phyloP scores from a whole-genome alignment of 1,140 invertebrate genomes.

The Gonatopus flavifemur region DNA sequence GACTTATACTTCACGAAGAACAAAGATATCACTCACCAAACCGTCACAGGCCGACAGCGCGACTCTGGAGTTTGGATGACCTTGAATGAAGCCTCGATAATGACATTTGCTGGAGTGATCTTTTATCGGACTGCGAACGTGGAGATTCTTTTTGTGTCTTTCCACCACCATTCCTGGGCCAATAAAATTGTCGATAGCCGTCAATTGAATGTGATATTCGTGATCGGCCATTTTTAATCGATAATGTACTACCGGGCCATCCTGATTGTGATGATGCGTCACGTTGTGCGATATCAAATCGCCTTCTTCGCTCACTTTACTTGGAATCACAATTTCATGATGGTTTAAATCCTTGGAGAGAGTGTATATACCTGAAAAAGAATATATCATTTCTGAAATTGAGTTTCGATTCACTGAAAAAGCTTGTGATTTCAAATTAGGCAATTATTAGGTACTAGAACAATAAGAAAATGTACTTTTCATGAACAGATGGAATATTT shows the following conservation, averaged over 20 bases:
- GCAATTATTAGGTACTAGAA: not conserved
- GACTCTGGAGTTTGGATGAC: constrained; percentile 67
- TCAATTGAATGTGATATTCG: constrained; percentile 62
- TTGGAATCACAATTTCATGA: constrained; percentile 62
- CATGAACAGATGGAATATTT: not conserved
- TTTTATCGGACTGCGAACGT: constrained; percentile 58
- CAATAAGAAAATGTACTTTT: not conserved
- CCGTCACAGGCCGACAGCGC: constrained; percentile 81
- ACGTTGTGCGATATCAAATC: constrained; percentile 61
- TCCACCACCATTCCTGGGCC: constrained; percentile 72
- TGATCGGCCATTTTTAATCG: constrained; percentile 59
- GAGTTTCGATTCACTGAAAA: no score
- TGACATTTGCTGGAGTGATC: constrained; percentile 66
- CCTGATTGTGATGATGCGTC: constrained; percentile 54
- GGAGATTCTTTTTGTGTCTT: constrained; percentile 61
- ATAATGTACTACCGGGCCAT: constrained; percentile 59
- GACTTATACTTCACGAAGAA: not conserved
- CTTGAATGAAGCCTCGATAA: constrained; percentile 72
- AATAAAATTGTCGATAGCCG: constrained; percentile 68
- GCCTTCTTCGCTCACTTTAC: constrained; percentile 60
- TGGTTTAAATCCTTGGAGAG: constrained; percentile 41
- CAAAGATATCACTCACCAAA: constrained; percentile 67
- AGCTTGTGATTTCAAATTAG: no score
- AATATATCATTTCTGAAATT: no score
- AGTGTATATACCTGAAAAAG: constrained; percentile 56